phyloP scores from a whole-genome alignment of 1,140 invertebrate genomes.

The Apocrypta bakeri region DNA sequence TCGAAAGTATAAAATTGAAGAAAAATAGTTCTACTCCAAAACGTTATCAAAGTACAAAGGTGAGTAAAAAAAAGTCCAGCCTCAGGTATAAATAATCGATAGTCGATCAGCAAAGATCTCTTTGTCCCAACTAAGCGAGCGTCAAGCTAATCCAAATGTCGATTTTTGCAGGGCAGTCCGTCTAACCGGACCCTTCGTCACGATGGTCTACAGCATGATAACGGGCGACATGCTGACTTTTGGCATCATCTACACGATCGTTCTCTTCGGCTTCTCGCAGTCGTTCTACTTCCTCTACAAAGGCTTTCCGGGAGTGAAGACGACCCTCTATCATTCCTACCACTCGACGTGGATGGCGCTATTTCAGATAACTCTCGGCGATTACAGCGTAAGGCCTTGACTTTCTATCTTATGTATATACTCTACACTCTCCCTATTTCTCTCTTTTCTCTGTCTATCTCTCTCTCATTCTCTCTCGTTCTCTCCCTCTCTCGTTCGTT shows the following conservation, averaged over 20 bases:
- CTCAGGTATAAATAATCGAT: too few species aligned
- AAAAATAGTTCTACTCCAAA: too few species aligned
- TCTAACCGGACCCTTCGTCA: slow-evolving; percentile 96
- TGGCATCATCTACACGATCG: slow-evolving; percentile 95
- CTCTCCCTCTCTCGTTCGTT: too few species aligned
- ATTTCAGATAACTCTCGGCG: slow-evolving; percentile 97
- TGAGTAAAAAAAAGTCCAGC: too few species aligned
- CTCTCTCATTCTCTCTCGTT: too few species aligned
- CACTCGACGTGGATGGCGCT: slow-evolving; percentile 96
- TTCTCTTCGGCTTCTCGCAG: slow-evolving; percentile 95
- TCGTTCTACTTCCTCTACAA: slow-evolving; percentile 98
- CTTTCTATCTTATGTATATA: not conserved
- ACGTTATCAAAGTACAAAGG: too few species aligned
- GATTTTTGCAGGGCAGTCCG: slow-evolving; percentile 85
- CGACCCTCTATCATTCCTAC: slow-evolving; percentile 88
- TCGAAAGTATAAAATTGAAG: too few species aligned
- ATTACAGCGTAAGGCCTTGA: slow-evolving; percentile 90
- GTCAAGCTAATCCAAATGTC: not conserved
- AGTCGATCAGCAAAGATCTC: too few species aligned
- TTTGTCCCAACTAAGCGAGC: too few species aligned
- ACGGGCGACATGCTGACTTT: slow-evolving; percentile 98
- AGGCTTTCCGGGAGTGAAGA: slow-evolving; percentile 87
- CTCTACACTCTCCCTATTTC: not conserved
- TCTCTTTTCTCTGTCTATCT: too few species aligned
- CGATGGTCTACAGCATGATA: slow-evolving; percentile 99